Conservation (phyloP, 1,140 invertebrate genomes). For the Lepidurus couesii region DNA sequence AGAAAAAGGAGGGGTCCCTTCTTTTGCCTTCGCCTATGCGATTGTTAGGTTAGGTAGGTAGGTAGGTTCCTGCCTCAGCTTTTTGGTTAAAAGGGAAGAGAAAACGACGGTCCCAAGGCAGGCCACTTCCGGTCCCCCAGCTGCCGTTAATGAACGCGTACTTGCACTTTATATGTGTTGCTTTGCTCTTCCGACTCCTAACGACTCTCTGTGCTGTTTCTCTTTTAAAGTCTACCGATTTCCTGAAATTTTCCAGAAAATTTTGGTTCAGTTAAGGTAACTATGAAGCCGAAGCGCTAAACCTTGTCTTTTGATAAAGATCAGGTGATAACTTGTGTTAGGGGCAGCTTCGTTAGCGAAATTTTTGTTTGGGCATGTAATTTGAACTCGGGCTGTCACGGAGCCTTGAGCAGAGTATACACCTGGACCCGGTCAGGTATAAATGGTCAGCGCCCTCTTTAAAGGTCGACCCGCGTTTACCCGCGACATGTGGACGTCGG, state of each 20-base stretch:
- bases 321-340: neutral
- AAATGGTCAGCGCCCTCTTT: neutral
- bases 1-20: neutral
- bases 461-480: neutral
- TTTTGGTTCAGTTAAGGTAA: neutral
- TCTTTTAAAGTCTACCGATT: neutral
- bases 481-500: slow-evolving; percentile 9
- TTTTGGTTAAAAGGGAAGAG: neutral
- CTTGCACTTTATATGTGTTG: neutral
- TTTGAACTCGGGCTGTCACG: neutral
- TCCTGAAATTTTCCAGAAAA: neutral
- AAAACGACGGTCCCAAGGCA: slow-evolving; percentile 6
- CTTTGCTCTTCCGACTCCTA: neutral
- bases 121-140: slow-evolving; percentile 16
- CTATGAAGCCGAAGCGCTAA: too few relatives aligned
- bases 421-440: neutral
- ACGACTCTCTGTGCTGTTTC: neutral
- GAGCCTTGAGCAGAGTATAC: neutral
- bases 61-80: neutral
- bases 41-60: slow-evolving; percentile 15
- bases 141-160: slow-evolving; percentile 7
- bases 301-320: neutral
- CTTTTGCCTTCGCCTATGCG: neutral
- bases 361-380: neutral
- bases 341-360: neutral